phyloP scores from a whole-genome alignment of 2,113 vertebrate species.

The Cairina moschata region DNA sequence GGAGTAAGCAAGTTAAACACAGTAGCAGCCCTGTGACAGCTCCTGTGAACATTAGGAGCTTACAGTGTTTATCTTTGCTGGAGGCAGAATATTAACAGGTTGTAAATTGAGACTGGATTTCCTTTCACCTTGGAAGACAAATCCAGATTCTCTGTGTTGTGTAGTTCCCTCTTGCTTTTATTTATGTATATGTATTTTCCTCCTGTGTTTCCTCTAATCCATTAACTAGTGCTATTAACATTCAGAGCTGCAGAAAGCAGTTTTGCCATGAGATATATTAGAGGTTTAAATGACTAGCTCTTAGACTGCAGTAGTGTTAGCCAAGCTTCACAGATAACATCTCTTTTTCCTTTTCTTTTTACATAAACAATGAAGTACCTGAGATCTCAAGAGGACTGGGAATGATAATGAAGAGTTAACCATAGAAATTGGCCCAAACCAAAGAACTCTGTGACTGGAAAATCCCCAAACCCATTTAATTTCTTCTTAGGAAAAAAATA shows the following conservation, averaged over 20 bases:
- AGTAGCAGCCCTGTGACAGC: not conserved
- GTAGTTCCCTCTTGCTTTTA: not conserved
- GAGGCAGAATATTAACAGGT: constrained; percentile 41
- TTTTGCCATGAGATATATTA: not conserved
- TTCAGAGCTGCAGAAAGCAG: not conserved
- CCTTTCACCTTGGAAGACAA: not conserved
- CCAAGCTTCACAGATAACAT: not conserved
- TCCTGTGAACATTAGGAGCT: not conserved
- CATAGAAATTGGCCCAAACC: not conserved
- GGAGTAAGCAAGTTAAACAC: not conserved
- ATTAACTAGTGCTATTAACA: not conserved
- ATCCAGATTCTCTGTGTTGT: not conserved
- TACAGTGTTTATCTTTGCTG: constrained; percentile 50
- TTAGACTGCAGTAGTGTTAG: not conserved
- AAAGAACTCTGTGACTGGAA: not conserved
- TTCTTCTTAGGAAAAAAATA: not conserved
- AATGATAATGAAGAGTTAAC: not conserved
- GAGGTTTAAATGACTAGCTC: not conserved
- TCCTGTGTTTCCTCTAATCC: not conserved
- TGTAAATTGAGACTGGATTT: constrained; percentile 54
- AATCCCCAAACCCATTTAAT: not conserved
- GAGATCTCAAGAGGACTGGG: not conserved
- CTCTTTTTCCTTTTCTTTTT: not conserved
- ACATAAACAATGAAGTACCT: not conserved
- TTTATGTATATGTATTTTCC: not conserved